These are phyloP conservation scores for Crocodylus rhombifer DNA, from an alignment of 2,797 vertebrate species.

Conservation along the genomic window DNA sequence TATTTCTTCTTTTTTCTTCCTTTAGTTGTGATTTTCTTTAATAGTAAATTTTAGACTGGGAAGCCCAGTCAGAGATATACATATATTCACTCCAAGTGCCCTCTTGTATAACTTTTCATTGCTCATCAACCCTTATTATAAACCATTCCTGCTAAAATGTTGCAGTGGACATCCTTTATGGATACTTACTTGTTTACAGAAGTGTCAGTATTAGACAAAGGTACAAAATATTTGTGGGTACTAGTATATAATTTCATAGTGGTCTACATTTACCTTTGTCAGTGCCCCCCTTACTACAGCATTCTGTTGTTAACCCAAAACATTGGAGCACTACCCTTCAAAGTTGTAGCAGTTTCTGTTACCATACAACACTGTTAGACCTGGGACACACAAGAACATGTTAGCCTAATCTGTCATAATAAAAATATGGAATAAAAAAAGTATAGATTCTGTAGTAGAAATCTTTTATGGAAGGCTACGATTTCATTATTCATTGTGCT, in stretches of 20 bases:
- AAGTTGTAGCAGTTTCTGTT: neutral
- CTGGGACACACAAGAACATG: neutral
- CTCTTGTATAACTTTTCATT: rapidly evolving
- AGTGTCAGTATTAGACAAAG: neutral
- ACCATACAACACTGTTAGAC: neutral
- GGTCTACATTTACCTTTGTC: neutral
- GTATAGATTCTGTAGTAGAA: neutral
- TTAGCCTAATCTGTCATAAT: neutral
- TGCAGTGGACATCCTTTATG: neutral
- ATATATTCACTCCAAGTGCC: neutral
- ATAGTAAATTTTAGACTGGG: neutral
- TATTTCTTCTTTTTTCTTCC: neutral
- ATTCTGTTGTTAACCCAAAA: neutral
- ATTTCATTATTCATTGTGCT: rapidly evolving
- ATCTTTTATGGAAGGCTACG: neutral
- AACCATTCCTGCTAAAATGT: neutral
- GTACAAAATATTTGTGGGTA: neutral
- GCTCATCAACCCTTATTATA: neutral
- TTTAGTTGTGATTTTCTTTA: neutral
- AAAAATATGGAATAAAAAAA: neutral
- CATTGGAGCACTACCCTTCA: neutral
- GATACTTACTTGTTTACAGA: neutral
- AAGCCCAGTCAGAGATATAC: neutral
- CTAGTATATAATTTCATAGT: neutral
- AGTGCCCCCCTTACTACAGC: neutral